Evolutionary conservation across 2,888 invertebrate genomes (phyloP), one percentile per base, ranked within the genome.

Genomic region (Caenorhabditis afra): DNA sequence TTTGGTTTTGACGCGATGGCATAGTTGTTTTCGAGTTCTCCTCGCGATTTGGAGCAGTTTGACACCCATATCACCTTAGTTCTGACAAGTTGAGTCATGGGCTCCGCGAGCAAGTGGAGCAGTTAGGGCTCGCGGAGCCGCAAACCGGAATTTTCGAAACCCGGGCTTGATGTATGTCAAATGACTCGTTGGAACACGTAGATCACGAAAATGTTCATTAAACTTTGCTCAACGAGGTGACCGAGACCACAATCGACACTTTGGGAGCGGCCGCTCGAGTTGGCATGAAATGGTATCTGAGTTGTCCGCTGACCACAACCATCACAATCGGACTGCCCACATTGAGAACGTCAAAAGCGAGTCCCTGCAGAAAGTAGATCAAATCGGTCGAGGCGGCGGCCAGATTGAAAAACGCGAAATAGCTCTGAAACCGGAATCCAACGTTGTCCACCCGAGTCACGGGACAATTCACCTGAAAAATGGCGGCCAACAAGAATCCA

Each of bases 301-400:
- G 23, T 68, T 62, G 76, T 22, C 55, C 50, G 49, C 76, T 76
- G 45, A 64, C 49, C 0, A 64, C 11, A 16, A 76, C 50, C 76
- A 76, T 76, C 12, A 76, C 58, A 29, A 76, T 55, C 8, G 68
- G 68, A n/a, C 57, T 55, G 16, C 76, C 62, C 35, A 76, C 62
- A 11, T 76, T 76, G 18, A 67, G 12, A 18, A 76, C 41, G 23
- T 76, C 76, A n/a, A 50, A 76, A 4, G 76, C 10, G 20, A 75
- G 52, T 4, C 49, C 39, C 45, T 68, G 68, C 8, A 76, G 50
- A 16, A 62, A 67, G 23, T 62, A 67, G 1, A 76, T 10, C 0
- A 68, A 16, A 45, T 47, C 18, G 0, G 57, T 64, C 22, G 37
- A 50, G 0, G 50, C 49, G 8, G 58, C 52, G 11, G 18, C 16